Evolutionary conservation across 2,888 invertebrate genomes (phyloP), one percentile per base, ranked within the genome.

Genomic region (Unio delphinus): DNA sequence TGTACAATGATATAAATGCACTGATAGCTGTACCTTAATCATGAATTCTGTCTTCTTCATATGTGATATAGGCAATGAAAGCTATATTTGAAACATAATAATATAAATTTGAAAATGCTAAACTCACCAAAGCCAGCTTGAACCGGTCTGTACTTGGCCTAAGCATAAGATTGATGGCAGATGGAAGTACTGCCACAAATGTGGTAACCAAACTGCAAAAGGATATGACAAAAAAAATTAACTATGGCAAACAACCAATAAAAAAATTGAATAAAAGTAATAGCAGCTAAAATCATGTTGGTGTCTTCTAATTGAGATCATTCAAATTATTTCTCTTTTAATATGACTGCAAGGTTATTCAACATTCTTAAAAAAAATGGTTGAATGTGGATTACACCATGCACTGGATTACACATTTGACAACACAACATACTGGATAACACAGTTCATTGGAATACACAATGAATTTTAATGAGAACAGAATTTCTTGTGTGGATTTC

Each of bases 121-220:
- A 56, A 83, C 88, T 84, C 81, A 91, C 89, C 71, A 91, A 76
- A 30, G 91, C 83, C 54, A 90, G 78, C 71, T 89, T 90, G 72
- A 92, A 91, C 61, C 89, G 88, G 54, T 83, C 83, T n/a, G 88
- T 73, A 15, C 87, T 84, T 59, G 92, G 91, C 55, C 87, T 85
- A 15, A 78, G 62, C 26, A 91, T 78, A n/a, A 92, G 83, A 73
- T 90, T 79, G 6, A 90, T 4, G 6, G 89, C 95, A 93, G 69
- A 93, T 88, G 92, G 92, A 3, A 90, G 61, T 26, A 90, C 80
- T 23, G 83, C 77, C 3, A 89, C 34, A 0, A 90, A 72, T 11
- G 92, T 91, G 7, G 87, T 78, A 5, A 82, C 65, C 30, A 90
- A 82, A 81, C 92, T 92, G 84, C 74, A 89, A 80, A 30, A 64